phyloP scores from a whole-genome alignment of 2,888 invertebrate species.

The Ommatoiulus sabulosus region DNA sequence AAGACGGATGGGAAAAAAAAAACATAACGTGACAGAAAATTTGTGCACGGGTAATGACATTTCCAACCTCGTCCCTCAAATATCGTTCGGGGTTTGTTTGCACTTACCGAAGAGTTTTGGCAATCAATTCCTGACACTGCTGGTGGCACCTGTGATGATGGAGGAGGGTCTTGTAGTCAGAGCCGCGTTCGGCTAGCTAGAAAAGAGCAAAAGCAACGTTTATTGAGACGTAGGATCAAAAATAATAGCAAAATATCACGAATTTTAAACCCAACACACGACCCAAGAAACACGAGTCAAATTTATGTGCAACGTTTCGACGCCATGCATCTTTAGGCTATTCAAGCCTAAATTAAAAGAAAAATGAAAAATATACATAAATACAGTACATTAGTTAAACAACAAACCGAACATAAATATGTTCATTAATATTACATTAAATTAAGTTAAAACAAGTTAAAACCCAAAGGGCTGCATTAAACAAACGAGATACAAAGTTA shows the following conservation, averaged over 20 bases:
- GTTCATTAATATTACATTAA: no score
- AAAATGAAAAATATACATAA: no score
- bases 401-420: no score
- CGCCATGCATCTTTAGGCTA: no score
- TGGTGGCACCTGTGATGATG: slow-evolving; percentile 85
- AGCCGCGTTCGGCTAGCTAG: slow-evolving; percentile 81
- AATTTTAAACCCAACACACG: background rate
- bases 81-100: background rate
- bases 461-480: no score
- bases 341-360: no score
- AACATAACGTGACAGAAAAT: slow-evolving; percentile 23
- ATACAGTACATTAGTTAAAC: no score
- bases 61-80: background rate
- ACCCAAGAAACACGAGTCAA: background rate
- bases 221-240: background rate
- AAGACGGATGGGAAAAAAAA: background rate
- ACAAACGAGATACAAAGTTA: no score
- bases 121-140: slow-evolving; percentile 65
- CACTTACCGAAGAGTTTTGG: slow-evolving; percentile 61
- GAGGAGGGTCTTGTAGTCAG: slow-evolving; percentile 84
- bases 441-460: no score
- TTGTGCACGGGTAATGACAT: slow-evolving; percentile 15
- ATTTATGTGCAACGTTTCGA: background rate
- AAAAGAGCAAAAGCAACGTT: slow-evolving; percentile 58
- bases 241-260: background rate